These are phyloP conservation scores for Zele albiditarsus DNA, from an alignment of 2,888 invertebrate genomes.

Conservation along the genomic window DNA sequence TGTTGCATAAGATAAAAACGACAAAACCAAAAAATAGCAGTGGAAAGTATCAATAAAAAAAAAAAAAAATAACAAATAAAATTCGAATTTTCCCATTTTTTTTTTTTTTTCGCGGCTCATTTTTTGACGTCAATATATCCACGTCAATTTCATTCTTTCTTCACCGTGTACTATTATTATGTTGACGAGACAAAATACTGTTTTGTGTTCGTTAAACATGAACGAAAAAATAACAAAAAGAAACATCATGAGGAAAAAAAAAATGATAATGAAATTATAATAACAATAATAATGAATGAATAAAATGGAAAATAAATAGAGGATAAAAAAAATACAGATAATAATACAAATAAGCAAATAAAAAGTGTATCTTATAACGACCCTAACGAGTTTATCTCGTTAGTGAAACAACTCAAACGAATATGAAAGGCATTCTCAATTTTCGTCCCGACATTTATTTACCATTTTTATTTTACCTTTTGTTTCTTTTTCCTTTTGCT, in stretches of 20 bases:
- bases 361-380: constrained; percentile 36
- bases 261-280: not conserved
- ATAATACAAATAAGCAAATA: not conserved
- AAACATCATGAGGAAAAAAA: not conserved
- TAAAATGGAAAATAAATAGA: not conserved
- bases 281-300: not conserved
- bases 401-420: constrained; percentile 31
- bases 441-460: constrained; percentile 8
- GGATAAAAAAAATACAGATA: not conserved
- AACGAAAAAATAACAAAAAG: not conserved
- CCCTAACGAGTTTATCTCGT: constrained; percentile 38
- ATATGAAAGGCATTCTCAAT: constrained; percentile 18
- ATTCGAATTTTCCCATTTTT: not conserved
- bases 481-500: no score
- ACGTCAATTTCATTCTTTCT: not conserved
- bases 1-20: no score
- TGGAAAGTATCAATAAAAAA: not conserved
- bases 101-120: constrained; percentile 13
- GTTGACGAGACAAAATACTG: constrained; percentile 19
- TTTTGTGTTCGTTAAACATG: constrained; percentile 1
- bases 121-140: not conserved
- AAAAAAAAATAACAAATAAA: not conserved
- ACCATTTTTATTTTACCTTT: not conserved
- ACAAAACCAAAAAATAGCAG: not conserved
- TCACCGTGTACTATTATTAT: not conserved